These are phyloP conservation scores for Pterois miles DNA, from an alignment of 2,797 vertebrate species.

Conservation along the genomic window DNA sequence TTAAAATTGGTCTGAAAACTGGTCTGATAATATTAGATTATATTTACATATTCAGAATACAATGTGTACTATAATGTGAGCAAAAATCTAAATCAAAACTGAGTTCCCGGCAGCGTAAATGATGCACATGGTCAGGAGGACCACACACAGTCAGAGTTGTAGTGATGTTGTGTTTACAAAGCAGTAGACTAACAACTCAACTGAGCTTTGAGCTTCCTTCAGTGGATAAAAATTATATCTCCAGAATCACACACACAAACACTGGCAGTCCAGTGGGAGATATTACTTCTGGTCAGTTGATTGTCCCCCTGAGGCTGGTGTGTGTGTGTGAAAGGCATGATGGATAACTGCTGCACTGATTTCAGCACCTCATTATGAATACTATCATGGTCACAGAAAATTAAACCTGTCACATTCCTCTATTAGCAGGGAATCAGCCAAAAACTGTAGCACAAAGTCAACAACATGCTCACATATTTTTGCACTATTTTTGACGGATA, in stretches of 20 bases:
- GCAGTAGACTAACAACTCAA: neutral
- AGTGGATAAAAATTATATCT: neutral
- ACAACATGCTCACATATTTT: no score
- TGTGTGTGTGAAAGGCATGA: neutral
- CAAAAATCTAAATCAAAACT: neutral
- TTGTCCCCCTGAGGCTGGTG: conserved; percentile 17
- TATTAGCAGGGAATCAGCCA: no score
- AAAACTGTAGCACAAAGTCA: no score
- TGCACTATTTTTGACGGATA: no score
- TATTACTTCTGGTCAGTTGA: conserved; percentile 12
- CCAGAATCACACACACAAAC: conserved; percentile 37
- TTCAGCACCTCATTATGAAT: conserved; percentile 29
- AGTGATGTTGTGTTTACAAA: neutral
- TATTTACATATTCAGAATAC: neutral
- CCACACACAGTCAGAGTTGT: conserved; percentile 12
- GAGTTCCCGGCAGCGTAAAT: neutral
- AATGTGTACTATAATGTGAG: neutral
- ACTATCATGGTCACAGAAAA: neutral
- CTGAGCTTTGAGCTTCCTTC: neutral
- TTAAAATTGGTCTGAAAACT: neutral
- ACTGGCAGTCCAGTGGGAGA: conserved; percentile 25
- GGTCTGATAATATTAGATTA: neutral
- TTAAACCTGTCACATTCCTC: no score
- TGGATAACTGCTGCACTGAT: conserved; percentile 12
- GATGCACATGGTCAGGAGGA: neutral